Percentiles rank a stretch among this genome's conserved stretches.
phyloP scores from a whole-genome alignment of 2,888 invertebrate species.

The Chrysomela aeneicollis region DNA sequence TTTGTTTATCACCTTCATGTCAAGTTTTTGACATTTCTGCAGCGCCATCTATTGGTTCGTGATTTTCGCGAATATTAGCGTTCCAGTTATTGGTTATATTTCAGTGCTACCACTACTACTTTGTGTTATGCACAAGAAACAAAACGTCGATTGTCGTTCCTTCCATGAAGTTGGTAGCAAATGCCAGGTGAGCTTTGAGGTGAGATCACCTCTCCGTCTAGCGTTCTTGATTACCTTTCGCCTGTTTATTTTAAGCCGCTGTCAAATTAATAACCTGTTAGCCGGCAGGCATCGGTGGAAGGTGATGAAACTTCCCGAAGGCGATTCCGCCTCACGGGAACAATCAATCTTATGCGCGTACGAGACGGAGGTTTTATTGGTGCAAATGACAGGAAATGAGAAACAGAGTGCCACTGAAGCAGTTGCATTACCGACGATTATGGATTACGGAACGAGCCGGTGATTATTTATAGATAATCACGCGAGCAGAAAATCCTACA shows the following conservation, averaged over 20 bases:
- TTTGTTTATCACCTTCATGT: no score
- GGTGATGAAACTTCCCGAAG: constrained; percentile 18
- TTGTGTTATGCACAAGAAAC: no score
- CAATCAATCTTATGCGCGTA: constrained; percentile 2
- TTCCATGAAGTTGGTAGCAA: neutral
- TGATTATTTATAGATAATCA: neutral
- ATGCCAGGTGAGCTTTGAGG: no score
- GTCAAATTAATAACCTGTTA: constrained; percentile 20
- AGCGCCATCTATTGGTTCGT: no score
- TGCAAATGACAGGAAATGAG: constrained; percentile 7
- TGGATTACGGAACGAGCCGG: neutral
- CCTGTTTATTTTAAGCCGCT: constrained; percentile 20
- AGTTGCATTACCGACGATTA: neutral
- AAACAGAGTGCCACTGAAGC: neutral
- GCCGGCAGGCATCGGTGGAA: constrained; percentile 13
- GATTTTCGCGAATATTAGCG: no score
- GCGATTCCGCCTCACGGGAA: neutral
- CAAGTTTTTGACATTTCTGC: no score
- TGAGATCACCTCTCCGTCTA: neutral
- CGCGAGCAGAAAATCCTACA: neutral
- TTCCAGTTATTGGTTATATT: no score
- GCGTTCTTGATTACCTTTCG: constrained; percentile 18
- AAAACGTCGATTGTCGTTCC: no score
- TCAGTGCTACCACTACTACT: no score
- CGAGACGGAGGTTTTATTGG: neutral